phyloP scores from a whole-genome alignment of 2,888 invertebrate genomes.

The Drosophila algonquin region DNA sequence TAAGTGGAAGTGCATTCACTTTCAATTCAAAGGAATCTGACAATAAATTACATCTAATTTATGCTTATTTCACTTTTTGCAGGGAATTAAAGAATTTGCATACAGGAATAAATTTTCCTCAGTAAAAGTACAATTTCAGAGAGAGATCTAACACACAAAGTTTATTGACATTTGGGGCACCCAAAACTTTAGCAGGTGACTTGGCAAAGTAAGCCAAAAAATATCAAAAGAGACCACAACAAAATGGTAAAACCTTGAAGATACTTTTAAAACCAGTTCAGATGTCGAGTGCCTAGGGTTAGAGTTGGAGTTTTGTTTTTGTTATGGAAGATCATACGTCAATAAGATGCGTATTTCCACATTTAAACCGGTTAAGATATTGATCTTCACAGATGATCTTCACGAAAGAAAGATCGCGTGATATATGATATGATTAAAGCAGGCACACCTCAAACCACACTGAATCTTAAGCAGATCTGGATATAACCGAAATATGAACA shows the following conservation, averaged over 20 bases:
- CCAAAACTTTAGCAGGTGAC: conserved; percentile 24
- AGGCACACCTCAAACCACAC: conserved; percentile 21
- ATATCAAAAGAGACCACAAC: not conserved
- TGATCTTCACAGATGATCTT: conserved; percentile 17
- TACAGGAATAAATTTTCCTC: not conserved
- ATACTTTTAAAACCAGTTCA: conserved; percentile 27
- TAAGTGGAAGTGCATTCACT: not conserved
- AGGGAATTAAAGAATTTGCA: not conserved
- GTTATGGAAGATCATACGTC: conserved; percentile 14
- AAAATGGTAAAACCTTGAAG: conserved; percentile 27
- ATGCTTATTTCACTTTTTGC: not conserved
- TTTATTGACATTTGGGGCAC: not conserved
- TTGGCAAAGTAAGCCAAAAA: conserved; percentile 8
- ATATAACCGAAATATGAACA: not conserved
- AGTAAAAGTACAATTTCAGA: not conserved
- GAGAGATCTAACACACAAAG: not conserved
- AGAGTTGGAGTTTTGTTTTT: conserved; percentile 2
- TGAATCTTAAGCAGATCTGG: not conserved
- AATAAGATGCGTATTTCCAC: conserved; percentile 29
- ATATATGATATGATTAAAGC: conserved; percentile 3
- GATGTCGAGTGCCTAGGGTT: conserved; percentile 4
- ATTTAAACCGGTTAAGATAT: conserved; percentile 27
- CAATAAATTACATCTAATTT: not conserved
- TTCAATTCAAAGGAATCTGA: not conserved
- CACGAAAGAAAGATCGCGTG: not conserved